Conservation (phyloP, 2,797 vertebrate species). For the Mionectes olivaceus region DNA sequence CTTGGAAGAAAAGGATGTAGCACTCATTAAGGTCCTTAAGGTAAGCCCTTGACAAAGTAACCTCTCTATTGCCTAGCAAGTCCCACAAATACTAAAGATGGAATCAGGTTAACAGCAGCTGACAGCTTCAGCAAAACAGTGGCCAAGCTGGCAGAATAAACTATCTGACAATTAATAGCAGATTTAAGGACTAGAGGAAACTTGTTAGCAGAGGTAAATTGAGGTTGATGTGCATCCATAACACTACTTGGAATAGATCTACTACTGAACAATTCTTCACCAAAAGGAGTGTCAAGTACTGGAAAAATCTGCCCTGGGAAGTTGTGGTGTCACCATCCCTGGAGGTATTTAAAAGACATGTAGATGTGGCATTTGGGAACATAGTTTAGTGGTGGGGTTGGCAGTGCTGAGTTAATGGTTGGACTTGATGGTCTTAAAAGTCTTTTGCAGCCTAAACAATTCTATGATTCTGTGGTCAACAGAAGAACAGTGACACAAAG, state of each 20-base stretch:
- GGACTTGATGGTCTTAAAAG: background rate
- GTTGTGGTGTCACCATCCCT: rapidly evolving
- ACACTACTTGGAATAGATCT: background rate
- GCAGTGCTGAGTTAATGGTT: background rate
- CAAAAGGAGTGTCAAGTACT: background rate
- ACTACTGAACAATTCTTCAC: background rate
- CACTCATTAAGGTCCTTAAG: background rate
- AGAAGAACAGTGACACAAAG: background rate
- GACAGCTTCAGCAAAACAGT: background rate
- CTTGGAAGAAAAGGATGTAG: background rate
- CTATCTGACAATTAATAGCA: background rate
- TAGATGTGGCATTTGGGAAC: background rate
- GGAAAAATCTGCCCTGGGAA: background rate
- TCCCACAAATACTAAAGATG: background rate
- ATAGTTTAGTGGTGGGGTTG: background rate
- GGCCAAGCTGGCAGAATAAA: background rate
- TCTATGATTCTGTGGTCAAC: background rate
- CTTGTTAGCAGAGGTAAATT: background rate
- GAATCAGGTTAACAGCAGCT: background rate
- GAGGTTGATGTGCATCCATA: background rate
- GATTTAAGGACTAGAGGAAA: background rate
- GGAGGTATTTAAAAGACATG: background rate
- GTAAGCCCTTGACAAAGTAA: background rate
- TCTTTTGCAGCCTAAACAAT: background rate
- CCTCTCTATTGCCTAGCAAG: background rate